Conservation (phyloP, 2,797 vertebrate species). For the Myiotriccus ornatus region DNA sequence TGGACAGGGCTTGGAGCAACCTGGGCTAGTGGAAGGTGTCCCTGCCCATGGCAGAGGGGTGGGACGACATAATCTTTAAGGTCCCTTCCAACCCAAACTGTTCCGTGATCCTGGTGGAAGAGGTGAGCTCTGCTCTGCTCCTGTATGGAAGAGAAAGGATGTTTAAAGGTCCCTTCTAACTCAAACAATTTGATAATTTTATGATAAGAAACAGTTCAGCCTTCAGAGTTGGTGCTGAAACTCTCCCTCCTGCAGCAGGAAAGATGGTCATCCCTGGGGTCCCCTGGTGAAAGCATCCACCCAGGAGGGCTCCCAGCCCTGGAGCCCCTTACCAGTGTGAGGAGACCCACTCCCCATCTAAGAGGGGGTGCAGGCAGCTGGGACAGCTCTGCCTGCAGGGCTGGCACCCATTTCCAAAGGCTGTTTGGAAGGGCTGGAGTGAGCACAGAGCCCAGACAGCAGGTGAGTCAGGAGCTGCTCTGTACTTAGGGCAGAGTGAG, state of each 20-base stretch:
- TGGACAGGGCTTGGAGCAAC: fast-evolving
- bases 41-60: not conserved
- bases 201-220: not conserved
- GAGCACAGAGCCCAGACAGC: not conserved
- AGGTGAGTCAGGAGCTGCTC: conserved; percentile 59
- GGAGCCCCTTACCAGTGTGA: not conserved
- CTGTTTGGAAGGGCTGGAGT: conserved; percentile 11
- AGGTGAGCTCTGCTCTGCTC: not conserved
- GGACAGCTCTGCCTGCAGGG: not conserved
- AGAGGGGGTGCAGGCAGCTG: not conserved
- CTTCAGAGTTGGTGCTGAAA: not conserved
- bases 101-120: not conserved
- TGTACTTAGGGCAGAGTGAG: not conserved
- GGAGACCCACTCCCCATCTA: not conserved
- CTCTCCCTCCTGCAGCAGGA: not conserved
- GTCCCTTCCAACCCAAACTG: not conserved
- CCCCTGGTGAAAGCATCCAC: not conserved
- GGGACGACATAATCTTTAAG: not conserved
- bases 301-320: not conserved
- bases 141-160: not conserved
- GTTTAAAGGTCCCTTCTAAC: not conserved
- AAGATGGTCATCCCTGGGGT: not conserved
- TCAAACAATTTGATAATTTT: not conserved
- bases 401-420: not conserved
- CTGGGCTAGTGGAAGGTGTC: not conserved